Evolutionary conservation across 2,888 invertebrate species (phyloP).

Genomic region (Nezara viridula): DNA sequence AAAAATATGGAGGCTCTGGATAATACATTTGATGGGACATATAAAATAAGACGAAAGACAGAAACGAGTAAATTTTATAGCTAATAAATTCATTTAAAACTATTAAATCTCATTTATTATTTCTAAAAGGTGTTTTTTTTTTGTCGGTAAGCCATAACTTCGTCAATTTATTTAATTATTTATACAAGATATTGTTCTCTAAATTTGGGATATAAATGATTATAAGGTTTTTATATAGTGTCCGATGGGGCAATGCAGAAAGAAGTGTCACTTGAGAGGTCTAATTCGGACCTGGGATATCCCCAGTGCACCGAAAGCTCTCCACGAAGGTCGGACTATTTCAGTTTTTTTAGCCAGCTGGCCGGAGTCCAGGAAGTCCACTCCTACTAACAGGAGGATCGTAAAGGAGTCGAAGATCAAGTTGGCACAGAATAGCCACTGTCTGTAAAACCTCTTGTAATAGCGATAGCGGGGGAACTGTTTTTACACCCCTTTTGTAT

Average conservation of each 20-base stretch:
- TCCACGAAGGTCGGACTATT: neutral
- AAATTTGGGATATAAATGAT: no score
- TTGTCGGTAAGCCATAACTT: no score
- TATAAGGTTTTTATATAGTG: neutral
- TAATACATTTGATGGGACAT: no score
- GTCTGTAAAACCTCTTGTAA: conserved; percentile 16
- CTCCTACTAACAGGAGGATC: conserved; percentile 4
- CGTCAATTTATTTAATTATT: no score
- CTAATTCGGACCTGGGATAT: neutral
- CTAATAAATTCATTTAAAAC: no score
- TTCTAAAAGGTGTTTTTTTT: no score
- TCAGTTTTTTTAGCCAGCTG: neutral
- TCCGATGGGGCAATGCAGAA: neutral
- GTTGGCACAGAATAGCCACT: conserved; percentile 16
- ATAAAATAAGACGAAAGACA: no score
- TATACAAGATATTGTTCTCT: no score
- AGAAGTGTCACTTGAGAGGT: neutral
- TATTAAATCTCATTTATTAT: no score
- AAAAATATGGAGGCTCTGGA: no score
- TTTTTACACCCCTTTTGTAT: neutral
- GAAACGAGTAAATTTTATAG: no score
- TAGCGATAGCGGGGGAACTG: neutral
- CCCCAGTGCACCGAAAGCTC: neutral
- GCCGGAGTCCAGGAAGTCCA: conserved; percentile 9
- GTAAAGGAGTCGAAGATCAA: conserved; percentile 20